These are phyloP conservation scores for Mohoua ochrocephala DNA, from an alignment of 2,113 vertebrate species.

Conservation along the genomic window DNA sequence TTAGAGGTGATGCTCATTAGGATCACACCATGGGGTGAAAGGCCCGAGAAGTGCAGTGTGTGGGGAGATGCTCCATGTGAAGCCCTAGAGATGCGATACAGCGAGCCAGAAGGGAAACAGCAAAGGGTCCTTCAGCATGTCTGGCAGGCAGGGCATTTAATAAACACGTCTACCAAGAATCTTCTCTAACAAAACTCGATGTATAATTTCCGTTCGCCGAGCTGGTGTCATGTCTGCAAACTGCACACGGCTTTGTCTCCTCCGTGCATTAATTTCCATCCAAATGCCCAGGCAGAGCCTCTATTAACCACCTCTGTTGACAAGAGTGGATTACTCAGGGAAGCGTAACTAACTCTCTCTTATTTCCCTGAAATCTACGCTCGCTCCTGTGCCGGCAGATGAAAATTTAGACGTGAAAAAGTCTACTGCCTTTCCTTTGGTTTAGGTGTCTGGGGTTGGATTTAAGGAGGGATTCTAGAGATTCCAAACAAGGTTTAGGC, in stretches of 20 bases:
- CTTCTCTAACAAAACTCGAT: background rate
- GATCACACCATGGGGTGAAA: background rate
- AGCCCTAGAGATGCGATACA: background rate
- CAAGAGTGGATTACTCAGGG: conserved; percentile 23
- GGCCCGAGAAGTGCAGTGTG: background rate
- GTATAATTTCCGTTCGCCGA: background rate
- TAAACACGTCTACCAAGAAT: background rate
- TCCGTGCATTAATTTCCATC: conserved; percentile 34
- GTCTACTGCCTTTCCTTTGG: background rate
- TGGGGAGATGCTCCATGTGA: background rate
- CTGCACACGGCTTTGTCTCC: background rate
- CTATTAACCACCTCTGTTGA: conserved; percentile 35
- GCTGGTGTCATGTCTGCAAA: conserved; percentile 6
- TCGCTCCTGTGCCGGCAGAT: background rate
- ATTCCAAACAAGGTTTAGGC: background rate
- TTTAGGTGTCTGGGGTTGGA: background rate
- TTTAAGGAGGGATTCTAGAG: background rate
- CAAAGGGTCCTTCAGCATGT: background rate
- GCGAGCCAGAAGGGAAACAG: background rate
- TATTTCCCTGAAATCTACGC: conserved; percentile 28
- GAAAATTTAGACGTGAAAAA: background rate
- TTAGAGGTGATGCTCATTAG: background rate
- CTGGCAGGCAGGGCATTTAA: background rate
- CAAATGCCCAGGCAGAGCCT: conserved; percentile 3
- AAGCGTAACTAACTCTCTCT: conserved; percentile 15